Percentiles rank a stretch among this genome's conserved stretches.
These are phyloP conservation scores for Stenolophus ochropezus DNA, from an alignment of 2,888 invertebrate genomes.

Conservation along the genomic window DNA sequence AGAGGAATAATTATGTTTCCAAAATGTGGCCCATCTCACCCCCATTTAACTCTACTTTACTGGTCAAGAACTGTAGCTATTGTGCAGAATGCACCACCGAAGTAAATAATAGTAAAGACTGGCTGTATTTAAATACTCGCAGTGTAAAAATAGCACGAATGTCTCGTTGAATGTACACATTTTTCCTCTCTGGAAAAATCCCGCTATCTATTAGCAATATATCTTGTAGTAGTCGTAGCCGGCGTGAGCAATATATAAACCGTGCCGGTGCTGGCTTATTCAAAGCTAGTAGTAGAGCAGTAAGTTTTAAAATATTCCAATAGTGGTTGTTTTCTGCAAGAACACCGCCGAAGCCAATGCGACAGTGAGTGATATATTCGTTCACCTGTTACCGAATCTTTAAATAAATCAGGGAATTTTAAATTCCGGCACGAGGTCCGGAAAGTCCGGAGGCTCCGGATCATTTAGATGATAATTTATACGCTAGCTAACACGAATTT, in stretches of 20 bases:
- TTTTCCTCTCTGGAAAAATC: background rate
- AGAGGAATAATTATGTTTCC: no score
- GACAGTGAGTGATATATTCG: slow-evolving; percentile 56
- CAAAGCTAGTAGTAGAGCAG: background rate
- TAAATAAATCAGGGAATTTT: slow-evolving; percentile 53
- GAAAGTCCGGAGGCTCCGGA: slow-evolving; percentile 8
- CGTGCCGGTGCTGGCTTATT: background rate
- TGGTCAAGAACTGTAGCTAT: no score
- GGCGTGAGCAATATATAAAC: background rate
- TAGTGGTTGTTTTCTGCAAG: background rate
- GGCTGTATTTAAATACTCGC: background rate
- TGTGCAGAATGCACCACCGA: no score
- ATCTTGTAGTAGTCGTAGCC: background rate
- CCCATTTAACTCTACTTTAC: no score
- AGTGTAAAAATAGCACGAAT: background rate
- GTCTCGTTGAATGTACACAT: no score
- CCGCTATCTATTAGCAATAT: background rate
- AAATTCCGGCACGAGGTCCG: slow-evolving; percentile 12
- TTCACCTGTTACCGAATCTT: slow-evolving; percentile 58
- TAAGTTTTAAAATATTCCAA: background rate
- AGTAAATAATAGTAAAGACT: no score
- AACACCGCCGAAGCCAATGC: background rate
- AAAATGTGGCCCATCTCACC: no score
- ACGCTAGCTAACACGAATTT: slow-evolving; percentile 45
- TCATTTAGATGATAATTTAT: slow-evolving; percentile 54